Conservation (phyloP, 2,888 invertebrate genomes). For the Hypolimnas misippus region DNA sequence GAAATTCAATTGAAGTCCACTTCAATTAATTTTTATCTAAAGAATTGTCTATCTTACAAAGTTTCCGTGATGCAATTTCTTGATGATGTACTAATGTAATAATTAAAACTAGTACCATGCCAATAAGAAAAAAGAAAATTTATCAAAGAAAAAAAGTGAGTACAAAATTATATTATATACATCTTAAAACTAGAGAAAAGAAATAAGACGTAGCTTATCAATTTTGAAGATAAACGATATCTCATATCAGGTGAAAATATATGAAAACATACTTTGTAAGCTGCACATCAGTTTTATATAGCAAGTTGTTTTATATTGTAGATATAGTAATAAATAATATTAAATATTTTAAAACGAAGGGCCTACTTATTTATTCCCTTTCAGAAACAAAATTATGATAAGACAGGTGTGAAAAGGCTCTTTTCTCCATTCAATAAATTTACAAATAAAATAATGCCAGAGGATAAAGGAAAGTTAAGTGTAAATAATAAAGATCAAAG, state of each 20-base stretch:
- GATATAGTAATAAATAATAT: no score
- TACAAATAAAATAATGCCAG: conserved; percentile 38
- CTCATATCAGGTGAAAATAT: no score
- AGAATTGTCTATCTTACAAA: no score
- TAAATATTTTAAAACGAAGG: no score
- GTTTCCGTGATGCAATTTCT: no score
- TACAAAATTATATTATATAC: no score
- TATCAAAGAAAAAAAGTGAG: conserved; percentile 37
- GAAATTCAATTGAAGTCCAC: no score
- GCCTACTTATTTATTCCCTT: conserved; percentile 32
- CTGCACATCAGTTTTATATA: no score
- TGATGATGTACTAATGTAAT: conserved; percentile 3
- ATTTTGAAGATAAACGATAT: no score
- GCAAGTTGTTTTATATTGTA: no score
- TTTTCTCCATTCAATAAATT: conserved; percentile 54
- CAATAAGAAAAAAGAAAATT: conserved; percentile 34
- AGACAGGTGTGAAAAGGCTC: conserved; percentile 50
- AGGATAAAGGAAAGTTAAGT: conserved; percentile 35
- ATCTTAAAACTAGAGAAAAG: neutral
- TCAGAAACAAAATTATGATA: conserved; percentile 49
- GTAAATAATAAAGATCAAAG: conserved; percentile 23
- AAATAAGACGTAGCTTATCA: neutral
- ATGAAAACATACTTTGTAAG: no score
- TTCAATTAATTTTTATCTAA: no score
- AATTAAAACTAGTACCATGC: conserved; percentile 29